These are phyloP conservation scores for Hycleus phaleratus DNA, from an alignment of 1,140 invertebrate species.

Conservation along the genomic window DNA sequence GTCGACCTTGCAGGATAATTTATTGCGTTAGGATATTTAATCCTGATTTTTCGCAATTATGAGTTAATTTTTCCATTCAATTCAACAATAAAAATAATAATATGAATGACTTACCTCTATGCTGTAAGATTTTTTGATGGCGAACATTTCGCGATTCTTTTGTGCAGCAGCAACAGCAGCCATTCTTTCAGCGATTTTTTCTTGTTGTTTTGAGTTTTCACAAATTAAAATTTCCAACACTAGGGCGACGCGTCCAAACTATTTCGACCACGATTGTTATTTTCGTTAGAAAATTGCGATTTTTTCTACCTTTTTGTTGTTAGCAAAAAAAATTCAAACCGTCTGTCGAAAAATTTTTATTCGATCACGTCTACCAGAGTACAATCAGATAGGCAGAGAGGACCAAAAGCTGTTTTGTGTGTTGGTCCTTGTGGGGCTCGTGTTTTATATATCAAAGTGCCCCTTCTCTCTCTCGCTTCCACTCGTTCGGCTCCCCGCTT, in stretches of 20 bases:
- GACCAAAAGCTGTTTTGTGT: conserved; percentile 32
- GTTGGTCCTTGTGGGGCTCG: conserved; percentile 21
- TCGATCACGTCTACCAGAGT: conserved; percentile 20
- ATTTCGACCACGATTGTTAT: conserved; percentile 21
- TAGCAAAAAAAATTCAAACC: conserved; percentile 19
- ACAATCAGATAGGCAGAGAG: conserved; percentile 13
- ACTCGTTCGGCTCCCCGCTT: conserved; percentile 16
- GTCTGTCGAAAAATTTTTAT: conserved; percentile 33
- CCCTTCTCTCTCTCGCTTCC: conserved; percentile 19
- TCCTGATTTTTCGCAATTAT: background rate
- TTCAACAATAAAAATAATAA: background rate
- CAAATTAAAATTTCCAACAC: conserved; percentile 25
- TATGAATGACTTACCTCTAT: conserved; percentile 73
- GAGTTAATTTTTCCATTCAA: too few relatives aligned
- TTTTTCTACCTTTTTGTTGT: conserved; percentile 23
- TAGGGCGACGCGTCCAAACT: conserved; percentile 34
- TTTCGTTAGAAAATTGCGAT: conserved; percentile 21
- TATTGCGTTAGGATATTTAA: background rate
- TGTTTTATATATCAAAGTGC: conserved; percentile 34
- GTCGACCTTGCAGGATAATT: background rate
- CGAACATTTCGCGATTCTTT: conserved; percentile 88
- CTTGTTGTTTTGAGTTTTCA: background rate
- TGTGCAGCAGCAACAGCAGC: conserved; percentile 82
- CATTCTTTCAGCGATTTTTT: conserved; percentile 40
- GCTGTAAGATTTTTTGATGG: conserved; percentile 94